phyloP scores from a whole-genome alignment of 2,113 vertebrate genomes.

The Carassius auratus region DNA sequence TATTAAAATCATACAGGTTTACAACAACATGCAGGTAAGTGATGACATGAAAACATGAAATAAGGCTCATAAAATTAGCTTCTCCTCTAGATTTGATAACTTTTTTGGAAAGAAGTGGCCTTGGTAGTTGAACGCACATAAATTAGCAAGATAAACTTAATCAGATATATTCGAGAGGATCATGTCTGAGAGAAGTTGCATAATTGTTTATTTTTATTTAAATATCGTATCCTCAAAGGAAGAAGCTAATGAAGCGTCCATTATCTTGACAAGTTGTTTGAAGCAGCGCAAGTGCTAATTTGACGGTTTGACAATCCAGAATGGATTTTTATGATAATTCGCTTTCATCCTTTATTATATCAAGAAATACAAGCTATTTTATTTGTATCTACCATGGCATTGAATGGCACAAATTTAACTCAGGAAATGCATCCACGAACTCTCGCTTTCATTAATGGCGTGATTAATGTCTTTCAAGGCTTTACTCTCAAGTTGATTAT shows the following conservation, averaged over 20 bases:
- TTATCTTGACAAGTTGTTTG: conserved; percentile 30
- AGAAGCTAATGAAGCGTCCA: conserved; percentile 44
- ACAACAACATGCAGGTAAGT: not conserved
- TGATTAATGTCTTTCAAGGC: conserved; percentile 31
- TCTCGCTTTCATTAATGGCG: conserved; percentile 33
- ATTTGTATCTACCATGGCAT: not conserved
- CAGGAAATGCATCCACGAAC: not conserved
- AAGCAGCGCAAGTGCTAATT: conserved; percentile 30
- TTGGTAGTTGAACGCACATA: not conserved
- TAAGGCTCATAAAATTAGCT: not conserved
- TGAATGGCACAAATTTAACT: not conserved
- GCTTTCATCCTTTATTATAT: not conserved
- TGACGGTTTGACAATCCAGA: conserved; percentile 20
- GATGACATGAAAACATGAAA: not conserved
- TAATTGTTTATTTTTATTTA: conserved; percentile 45
- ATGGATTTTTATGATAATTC: conserved; percentile 24
- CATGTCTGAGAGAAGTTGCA: conserved; percentile 45
- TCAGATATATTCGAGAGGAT: conserved; percentile 46
- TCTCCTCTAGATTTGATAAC: conserved; percentile 16
- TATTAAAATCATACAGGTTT: not conserved
- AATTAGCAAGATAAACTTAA: conserved; percentile 46
- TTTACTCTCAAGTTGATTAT: conserved; percentile 26
- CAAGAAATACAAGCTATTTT: not conserved
- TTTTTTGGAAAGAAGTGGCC: conserved; percentile 3
- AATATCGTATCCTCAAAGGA: conserved; percentile 43